Evolutionary conservation across 2,888 invertebrate species (phyloP), one percentile per base, ranked within the genome.

Genomic region (Nysson spinosus): DNA sequence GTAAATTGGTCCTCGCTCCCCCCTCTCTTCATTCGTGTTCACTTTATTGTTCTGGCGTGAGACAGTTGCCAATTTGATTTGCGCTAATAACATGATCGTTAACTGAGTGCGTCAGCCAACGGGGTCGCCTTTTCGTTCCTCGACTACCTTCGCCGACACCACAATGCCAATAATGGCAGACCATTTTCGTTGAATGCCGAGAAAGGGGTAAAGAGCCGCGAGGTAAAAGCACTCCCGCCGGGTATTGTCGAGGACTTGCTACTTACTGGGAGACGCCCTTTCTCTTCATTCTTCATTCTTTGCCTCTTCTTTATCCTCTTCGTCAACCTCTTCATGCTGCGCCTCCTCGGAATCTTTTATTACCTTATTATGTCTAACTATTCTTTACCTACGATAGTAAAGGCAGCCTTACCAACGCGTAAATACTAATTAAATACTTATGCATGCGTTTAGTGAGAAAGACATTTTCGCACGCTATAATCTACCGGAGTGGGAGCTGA

Each of bases 41-140:
- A 35, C 34, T 37, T 35, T 24, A 26, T 63, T 44, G 24, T 37
- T 22, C 28, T 24, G 62, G 43, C 75, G 75, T 75, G 76, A 75
- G 75, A 77, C 74, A 76, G 69, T 71, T 62, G 74, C 61, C 75
- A 74, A 76, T 76, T 75, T 77, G 56, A 77, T 78, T 77, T 69
- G 54, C 72, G 63, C 61, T 82, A 82, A 82, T 82, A 78, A 77
- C 75, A 81, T 73, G 82, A 82, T 82, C 82, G 76, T 81, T 82
- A 77, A 63, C 80, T 71, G 69, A 57, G 37, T 47, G 57, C 42
- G 73, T 34, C 54, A 30, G 61, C 43, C 75, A 32, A 40, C 51
- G 58, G 66, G 58, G 56, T 51, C 56, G 44, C 62, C 28, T 39
- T 43, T 35, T 35, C 47, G 37, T 56, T 61, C 49, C 49, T 19